Percentiles rank a stretch among this genome's conserved stretches.
phyloP scores from a whole-genome alignment of 2,797 vertebrate species.

The Enteromius argenteus region DNA sequence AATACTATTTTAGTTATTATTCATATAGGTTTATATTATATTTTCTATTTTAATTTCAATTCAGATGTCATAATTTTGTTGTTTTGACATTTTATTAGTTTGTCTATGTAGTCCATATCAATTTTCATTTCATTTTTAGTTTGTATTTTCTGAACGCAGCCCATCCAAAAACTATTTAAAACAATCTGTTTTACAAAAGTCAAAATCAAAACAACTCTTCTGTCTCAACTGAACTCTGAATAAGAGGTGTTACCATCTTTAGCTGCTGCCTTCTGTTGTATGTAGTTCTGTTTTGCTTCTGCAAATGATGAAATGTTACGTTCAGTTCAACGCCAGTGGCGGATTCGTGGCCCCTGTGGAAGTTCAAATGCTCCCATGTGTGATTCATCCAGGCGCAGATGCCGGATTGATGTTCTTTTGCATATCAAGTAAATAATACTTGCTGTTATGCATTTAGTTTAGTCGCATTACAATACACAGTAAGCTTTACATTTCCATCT shows the following conservation, averaged over 20 bases:
- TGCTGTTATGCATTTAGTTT: conserved; percentile 22
- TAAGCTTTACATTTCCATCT: conserved; percentile 14
- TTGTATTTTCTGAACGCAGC: background rate
- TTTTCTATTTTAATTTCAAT: no score
- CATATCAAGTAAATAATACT: conserved; percentile 18
- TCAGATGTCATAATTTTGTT: no score
- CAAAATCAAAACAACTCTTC: background rate
- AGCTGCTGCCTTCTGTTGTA: conserved; percentile 2
- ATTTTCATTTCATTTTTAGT: background rate
- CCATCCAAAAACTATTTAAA: background rate
- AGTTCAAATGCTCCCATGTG: conserved; percentile 22
- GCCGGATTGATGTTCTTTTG: conserved; percentile 8
- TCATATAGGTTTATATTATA: background rate
- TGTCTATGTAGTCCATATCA: background rate
- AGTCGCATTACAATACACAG: conserved; percentile 11
- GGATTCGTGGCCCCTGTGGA: background rate
- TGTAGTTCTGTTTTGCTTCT: background rate
- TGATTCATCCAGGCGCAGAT: conserved; percentile 23
- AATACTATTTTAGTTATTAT: background rate
- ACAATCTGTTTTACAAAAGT: background rate
- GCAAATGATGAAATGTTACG: conserved; percentile 12
- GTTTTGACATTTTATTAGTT: background rate
- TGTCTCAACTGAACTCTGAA: background rate
- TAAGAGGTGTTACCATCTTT: conserved; percentile 8
- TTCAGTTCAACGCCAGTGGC: conserved; percentile 14